Evolutionary conservation across 2,113 vertebrate species (phyloP).

Genomic region (Pseudorectes ferrugineus): DNA sequence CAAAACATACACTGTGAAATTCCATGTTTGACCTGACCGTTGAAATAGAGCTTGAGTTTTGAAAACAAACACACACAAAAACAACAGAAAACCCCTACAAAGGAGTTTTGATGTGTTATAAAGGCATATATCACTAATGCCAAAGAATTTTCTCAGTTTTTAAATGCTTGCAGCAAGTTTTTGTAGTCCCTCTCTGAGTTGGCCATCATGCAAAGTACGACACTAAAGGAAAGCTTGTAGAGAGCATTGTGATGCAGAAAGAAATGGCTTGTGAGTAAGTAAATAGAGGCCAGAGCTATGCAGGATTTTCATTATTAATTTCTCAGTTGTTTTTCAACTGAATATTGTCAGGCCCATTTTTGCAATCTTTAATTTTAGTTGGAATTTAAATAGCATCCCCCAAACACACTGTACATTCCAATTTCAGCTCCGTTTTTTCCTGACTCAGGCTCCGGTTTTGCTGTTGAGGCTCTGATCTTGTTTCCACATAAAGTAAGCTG

Average conservation of each 20-base stretch:
- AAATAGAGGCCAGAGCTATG: neutral
- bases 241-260: neutral
- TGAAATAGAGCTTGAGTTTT: neutral
- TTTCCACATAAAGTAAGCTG: neutral
- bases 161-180: neutral
- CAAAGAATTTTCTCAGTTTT: neutral
- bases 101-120: neutral
- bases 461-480: neutral
- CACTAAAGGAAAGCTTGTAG: neutral
- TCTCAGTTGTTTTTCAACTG: neutral
- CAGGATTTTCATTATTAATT: neutral
- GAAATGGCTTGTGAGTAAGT: neutral
- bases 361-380: neutral
- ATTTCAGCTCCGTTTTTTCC: neutral
- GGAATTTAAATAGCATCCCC: neutral
- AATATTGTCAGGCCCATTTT: neutral
- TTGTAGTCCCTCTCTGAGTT: neutral
- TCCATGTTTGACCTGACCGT: neutral
- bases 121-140: neutral
- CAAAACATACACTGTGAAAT: neutral
- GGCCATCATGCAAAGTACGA: neutral
- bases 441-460: neutral
- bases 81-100: neutral
- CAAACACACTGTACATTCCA: neutral
- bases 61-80: neutral